Conservation (phyloP, 2,888 invertebrate species). For the Cheilosia impressa region DNA sequence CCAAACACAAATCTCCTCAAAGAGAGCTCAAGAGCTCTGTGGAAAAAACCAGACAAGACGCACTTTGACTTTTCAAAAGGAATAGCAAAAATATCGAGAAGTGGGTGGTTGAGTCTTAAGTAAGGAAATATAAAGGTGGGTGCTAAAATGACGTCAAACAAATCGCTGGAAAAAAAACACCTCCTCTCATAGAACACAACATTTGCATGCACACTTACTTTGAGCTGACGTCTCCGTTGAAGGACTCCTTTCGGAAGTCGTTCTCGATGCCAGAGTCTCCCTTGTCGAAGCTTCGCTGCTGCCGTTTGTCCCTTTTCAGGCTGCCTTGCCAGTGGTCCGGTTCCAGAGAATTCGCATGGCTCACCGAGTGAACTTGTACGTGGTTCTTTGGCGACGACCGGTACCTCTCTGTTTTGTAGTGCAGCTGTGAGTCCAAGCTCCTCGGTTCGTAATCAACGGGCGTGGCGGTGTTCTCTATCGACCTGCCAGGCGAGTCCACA, state of each 20-base stretch:
- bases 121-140: too few relatives aligned
- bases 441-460: conserved; percentile 85
- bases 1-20: too few relatives aligned
- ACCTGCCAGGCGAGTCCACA: conserved; percentile 78
- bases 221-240: conserved; percentile 85
- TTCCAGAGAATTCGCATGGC: conserved; percentile 56
- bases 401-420: conserved; percentile 84
- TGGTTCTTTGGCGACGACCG: conserved; percentile 86
- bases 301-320: conserved; percentile 85
- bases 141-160: too few relatives aligned
- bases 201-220: conserved; percentile 78
- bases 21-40: too few relatives aligned
- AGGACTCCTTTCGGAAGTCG: conserved; percentile 90
- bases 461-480: conserved; percentile 26
- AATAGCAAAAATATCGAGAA: too few relatives aligned
- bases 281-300: conserved; percentile 84
- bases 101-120: too few relatives aligned
- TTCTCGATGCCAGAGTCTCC: conserved; percentile 92
- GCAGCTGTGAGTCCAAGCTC: conserved; percentile 87
- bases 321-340: conserved; percentile 87
- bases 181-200: neutral
- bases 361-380: conserved; percentile 80
- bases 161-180: too few relatives aligned
- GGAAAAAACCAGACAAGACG: too few relatives aligned
- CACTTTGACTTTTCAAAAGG: too few relatives aligned